phyloP scores from a whole-genome alignment of 1,140 invertebrate genomes.

The Sycophila sp. region DNA sequence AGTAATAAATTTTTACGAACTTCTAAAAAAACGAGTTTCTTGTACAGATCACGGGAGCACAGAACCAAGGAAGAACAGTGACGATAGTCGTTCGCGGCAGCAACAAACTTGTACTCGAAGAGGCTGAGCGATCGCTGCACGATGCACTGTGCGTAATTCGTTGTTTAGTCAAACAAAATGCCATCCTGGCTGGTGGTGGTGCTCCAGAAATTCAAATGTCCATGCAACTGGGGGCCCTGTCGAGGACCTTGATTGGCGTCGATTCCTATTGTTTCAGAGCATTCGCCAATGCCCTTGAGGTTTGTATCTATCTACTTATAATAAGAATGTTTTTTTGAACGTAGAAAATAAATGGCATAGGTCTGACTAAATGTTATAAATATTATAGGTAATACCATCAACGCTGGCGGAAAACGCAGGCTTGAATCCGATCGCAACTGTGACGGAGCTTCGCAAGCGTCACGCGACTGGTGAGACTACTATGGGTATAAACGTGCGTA shows the following conservation, averaged over 20 bases:
- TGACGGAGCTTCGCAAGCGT: constrained; percentile 94
- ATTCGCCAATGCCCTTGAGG: constrained; percentile 95
- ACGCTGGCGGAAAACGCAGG: constrained; percentile 99
- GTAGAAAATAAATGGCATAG: too few relatives aligned
- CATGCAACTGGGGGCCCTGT: constrained; percentile 82
- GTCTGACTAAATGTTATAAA: neutral
- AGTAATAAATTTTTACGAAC: neutral
- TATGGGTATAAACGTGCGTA: constrained; percentile 96
- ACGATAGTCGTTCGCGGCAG: constrained; percentile 95
- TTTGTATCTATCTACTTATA: too few relatives aligned
- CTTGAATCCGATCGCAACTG: constrained; percentile 96
- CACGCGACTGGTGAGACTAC: constrained; percentile 87
- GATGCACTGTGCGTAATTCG: constrained; percentile 98
- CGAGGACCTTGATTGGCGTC: constrained; percentile 87
- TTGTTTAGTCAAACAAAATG: constrained; percentile 93
- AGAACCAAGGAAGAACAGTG: constrained; percentile 89
- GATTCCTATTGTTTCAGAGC: constrained; percentile 95
- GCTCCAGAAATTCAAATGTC: constrained; percentile 97
- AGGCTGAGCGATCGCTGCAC: constrained; percentile 95
- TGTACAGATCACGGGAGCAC: constrained; percentile 85
- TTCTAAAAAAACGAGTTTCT: neutral
- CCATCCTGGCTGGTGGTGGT: constrained; percentile 93
- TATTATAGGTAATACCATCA: constrained; percentile 79
- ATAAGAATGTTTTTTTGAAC: neutral
- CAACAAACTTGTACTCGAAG: constrained; percentile 96